Base-by-base conservation (phyloP, 2,113 vertebrate genomes). In the Ibidorhyncha struthersii region DNA sequence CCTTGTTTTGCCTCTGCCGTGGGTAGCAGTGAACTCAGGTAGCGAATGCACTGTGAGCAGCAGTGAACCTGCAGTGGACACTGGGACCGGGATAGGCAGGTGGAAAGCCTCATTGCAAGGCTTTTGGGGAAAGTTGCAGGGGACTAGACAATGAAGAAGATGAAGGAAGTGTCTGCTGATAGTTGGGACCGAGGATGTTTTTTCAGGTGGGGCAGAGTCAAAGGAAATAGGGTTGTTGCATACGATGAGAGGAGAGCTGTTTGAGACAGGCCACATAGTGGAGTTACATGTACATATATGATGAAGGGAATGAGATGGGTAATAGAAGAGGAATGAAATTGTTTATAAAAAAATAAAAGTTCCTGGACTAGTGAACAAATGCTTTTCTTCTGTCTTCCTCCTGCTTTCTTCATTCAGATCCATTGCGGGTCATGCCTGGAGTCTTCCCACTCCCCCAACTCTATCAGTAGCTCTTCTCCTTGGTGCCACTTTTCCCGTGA, bases 401-500 rank as follows among this genome's bases (percentile, higher is more conserved):
- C 22, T 59, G 3, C 30, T 50, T 74, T 67, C 38, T 69, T 82
- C 18, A 40, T 86, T 88, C 22, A 72, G 29, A 63, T 61, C 34
- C 32, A 47, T 10, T 69, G 71, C 47, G 88, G 50, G 15, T 78
- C 17, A 16, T 66, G 25, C 22, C 38, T 82, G 45, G 20, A 59
- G 19, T 25, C 61, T 13, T 16, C 43, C 13, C 40, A 9, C 40
- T 12, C 41, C 15, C 15, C 22, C 9, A 58, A 10, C 49, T 86
- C 47, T 59, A 78, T 80, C 80, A 47, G 67, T 10, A 88, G 34
- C 38, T 83, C 32, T 66, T 91, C 85, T 92, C 74, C 82, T 90
- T 10, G 2, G 56, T 78, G 91, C 52, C 82, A 71, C 47, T 86
- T 80, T 77, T 49, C 92, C 71, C 8, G 0, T 18, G 74, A 81